Base-by-base conservation (phyloP, 2,113 vertebrate species). In the Vimba vimba region DNA sequence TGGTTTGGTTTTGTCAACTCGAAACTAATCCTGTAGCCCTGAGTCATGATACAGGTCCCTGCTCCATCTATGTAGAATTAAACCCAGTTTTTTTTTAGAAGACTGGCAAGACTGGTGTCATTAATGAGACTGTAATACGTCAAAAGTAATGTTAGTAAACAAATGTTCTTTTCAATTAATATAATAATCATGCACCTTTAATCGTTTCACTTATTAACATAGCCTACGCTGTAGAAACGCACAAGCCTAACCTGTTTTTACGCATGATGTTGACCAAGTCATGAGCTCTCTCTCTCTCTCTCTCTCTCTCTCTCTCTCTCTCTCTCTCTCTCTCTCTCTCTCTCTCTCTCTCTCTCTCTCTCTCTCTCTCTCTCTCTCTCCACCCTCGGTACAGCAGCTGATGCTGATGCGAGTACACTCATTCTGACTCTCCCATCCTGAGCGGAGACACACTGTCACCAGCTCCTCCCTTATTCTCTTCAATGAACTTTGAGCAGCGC, bases 401-500 rank as follows among this genome's bases (percentile, higher is more conserved):
- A 64, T 80, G 79, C 79, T 81, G 79, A 81, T 81, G 25, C 60
- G 62, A 82, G 79, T 21, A 27, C 76, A 43, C 77, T 71, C 84
- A 80, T 39, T 47, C 77, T 47, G 64, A 50, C 85, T 33, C 77
- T 43, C 62, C 15, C 81, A 83, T 43, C 75, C 30, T 62, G 36
- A 82, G 36, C 68, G 23, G 0, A 66, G 62, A 78, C n/a, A 57
- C 62, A 39, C 15, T 21, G 64, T 57, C 52, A 10, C n/a, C 57
- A 11, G 74, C 39, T 27, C 25, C 52, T 43, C n/a, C 69, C 55
- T 43, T 30, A 39, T 60, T 39, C 69, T 73, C 23, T 73, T 6
- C 36, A 50, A 15, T 79, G 23, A 77, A 76, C 79, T 55, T 69
- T 30, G 76, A 64, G 39, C 73, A 75, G 36, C 10, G 13, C 36